These are phyloP conservation scores for Zoanthus gigantus DNA, from an alignment of 92 coral and sea anemone genomes.

Conservation along the genomic window DNA sequence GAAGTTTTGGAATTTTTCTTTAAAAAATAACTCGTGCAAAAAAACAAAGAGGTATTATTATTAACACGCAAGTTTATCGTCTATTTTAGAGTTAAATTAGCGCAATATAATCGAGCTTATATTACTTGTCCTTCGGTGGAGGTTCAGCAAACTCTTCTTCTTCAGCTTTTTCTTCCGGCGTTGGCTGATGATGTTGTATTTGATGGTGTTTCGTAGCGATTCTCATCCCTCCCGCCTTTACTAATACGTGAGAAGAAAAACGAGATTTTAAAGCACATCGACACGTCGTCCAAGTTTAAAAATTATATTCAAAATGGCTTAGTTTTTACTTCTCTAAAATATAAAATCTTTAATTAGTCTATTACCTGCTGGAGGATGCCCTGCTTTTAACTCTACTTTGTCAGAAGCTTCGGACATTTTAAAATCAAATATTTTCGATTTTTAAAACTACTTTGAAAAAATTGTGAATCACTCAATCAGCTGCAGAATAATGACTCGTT, in stretches of 20 bases:
- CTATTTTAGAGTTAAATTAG: too few relatives aligned
- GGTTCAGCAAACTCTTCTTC: conserved; percentile 95
- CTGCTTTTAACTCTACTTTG: conserved; percentile 87
- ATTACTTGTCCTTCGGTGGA: conserved; percentile 74
- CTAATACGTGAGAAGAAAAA: conserved; percentile 41
- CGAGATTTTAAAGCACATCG: not conserved
- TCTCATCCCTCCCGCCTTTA: conserved; percentile 98
- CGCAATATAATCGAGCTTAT: too few relatives aligned
- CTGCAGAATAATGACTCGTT: not conserved
- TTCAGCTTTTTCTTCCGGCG: conserved; percentile 93
- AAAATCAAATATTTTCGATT: not conserved
- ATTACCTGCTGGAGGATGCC: conserved; percentile 98
- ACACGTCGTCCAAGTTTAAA: not conserved
- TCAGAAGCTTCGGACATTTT: conserved; percentile 80
- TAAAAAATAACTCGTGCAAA: too few relatives aligned
- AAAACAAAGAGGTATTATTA: too few relatives aligned
- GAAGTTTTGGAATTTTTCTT: too few relatives aligned
- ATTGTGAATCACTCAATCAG: not conserved
- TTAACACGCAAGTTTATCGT: too few relatives aligned
- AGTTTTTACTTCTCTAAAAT: not conserved
- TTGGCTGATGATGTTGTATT: conserved; percentile 67
- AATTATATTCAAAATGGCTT: too few relatives aligned
- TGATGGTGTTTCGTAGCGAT: conserved; percentile 87
- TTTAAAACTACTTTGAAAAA: not conserved
- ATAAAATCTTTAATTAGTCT: not conserved